phyloP scores from a whole-genome alignment of 30 jellyfish, hydroid and myxozoan species.

The Hydra vulgaris region DNA sequence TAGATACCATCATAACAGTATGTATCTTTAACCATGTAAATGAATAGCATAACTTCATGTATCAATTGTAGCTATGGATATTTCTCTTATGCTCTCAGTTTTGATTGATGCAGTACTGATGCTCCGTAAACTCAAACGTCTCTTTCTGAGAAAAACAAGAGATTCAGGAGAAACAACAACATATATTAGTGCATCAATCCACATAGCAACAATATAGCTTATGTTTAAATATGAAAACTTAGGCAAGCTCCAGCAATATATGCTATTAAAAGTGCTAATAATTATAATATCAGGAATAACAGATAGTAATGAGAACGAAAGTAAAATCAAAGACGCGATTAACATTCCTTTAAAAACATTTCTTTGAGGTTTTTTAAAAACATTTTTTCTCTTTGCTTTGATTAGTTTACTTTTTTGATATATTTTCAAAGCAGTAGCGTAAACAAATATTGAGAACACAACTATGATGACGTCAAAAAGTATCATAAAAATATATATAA shows the following conservation, averaged over 20 bases:
- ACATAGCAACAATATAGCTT: not conserved
- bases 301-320: not conserved
- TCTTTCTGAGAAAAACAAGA: not conserved
- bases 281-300: not conserved
- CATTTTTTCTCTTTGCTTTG: no score
- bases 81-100: no score
- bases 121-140: no score
- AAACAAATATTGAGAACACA: not conserved
- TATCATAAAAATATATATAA: no score
- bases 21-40: no score
- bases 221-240: not conserved
- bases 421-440: not conserved
- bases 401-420: not conserved
- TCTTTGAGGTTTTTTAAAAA: not conserved
- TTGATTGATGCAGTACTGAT: no score
- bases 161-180: not conserved
- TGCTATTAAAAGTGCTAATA: not conserved
- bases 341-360: not conserved
- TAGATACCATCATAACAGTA: no score
- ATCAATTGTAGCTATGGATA: no score
- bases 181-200: not conserved
- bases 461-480: not conserved
- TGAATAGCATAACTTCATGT: no score
- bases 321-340: not conserved
- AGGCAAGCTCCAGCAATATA: not conserved